phyloP scores from a whole-genome alignment of 2,113 vertebrate species.

The Brienomyrus longianalis region DNA sequence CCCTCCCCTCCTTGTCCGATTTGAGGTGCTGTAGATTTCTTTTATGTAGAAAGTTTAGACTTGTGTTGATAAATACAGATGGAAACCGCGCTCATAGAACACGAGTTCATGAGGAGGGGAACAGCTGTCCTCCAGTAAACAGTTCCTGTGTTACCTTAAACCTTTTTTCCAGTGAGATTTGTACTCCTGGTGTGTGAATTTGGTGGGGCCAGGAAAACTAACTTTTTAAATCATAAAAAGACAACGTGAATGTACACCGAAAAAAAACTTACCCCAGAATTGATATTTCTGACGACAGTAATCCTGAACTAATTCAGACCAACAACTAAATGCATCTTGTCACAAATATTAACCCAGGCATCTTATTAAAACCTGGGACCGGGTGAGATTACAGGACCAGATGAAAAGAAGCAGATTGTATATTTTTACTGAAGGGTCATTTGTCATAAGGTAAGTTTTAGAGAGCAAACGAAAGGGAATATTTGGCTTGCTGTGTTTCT shows the following conservation, averaged over 20 bases:
- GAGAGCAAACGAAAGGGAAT: neutral
- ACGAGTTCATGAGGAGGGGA: neutral
- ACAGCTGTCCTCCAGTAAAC: neutral
- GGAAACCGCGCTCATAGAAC: neutral
- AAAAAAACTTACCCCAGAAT: neutral
- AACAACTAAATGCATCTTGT: neutral
- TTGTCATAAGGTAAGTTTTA: neutral
- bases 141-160: neutral
- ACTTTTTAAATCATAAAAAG: neutral
- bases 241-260: neutral
- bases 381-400: neutral
- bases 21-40: neutral
- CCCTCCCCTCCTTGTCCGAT: neutral
- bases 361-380: neutral
- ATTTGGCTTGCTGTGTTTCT: neutral
- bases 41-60: neutral
- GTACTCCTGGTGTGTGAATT: neutral
- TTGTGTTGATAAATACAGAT: neutral
- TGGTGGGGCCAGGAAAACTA: neutral
- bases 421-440: neutral
- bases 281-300: neutral
- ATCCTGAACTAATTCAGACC: neutral
- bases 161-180: neutral
- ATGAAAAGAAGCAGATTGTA: neutral
- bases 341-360: neutral